Base-by-base conservation (phyloP, 2,113 vertebrate species). In the Catagonus wagneri region DNA sequence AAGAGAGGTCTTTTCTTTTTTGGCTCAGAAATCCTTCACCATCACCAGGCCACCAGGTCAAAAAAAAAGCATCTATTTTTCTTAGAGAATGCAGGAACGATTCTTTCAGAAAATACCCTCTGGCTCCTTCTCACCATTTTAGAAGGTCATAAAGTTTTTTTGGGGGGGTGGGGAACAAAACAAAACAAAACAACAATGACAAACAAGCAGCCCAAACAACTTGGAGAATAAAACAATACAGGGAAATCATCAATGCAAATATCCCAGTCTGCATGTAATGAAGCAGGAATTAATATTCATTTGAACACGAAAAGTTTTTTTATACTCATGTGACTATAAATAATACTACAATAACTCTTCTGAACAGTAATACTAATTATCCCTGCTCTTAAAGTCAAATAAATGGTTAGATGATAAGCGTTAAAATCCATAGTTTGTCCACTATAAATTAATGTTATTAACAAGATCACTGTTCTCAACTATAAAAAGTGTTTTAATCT, bases 361-460 rank as follows among this genome's bases (percentile, higher is more conserved):
- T 85, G 44, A 52, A 39, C 15, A 94, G 88, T 97, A 98, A 98
- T 97, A 93, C 58, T 97, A 98, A 98, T 98, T 98, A 97, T 78
- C 22, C 65, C 56, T 98, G 90, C 92, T 98, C 89, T 97, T 96
- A 97, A 93, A 97, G 90, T 92, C 96, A 97, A 98, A 98, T 97
- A 98, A 98, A 98, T 98, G 87, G 71, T 88, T 97, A 95, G 79
- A 97, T 98, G 97, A 97, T 90, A 75, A 96, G 84, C 44, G 20
- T 80, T 87, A 95, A 93, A 94, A 84, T 85, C 93, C 27, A 80
- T 15, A 93, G 79, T 95, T 89, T 98, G 78, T 98, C 97, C 98
- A 95, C 54, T 94, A 74, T 84, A 98, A 98, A 97, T 98, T 94
- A 98, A 96, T 92, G 93, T 60, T 97, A 98, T 97, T 98, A 96